Percentiles rank a stretch among this genome's conserved stretches.
Evolutionary conservation across 2,888 invertebrate species (phyloP).

Genomic region (Lasioglossum villosulum): DNA sequence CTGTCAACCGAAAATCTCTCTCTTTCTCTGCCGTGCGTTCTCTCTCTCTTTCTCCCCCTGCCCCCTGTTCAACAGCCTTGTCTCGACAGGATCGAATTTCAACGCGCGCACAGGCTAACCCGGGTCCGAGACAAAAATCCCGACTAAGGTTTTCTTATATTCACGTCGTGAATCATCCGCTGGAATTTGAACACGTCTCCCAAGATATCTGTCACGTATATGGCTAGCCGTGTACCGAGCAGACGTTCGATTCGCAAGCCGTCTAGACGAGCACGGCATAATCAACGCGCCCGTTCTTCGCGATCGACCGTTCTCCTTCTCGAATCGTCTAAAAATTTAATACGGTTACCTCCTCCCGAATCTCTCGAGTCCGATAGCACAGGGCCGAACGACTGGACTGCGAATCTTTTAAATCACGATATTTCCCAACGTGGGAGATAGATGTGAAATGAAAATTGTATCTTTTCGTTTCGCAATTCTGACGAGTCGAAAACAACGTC

Average conservation of each 20-base stretch:
- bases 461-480: too few relatives aligned
- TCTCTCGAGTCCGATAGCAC: background rate
- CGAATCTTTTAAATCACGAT: background rate
- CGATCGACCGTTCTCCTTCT: background rate
- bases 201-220: conserved; percentile 49
- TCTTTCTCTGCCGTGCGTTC: background rate
- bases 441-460: too few relatives aligned
- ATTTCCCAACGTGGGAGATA: too few relatives aligned
- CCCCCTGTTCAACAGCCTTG: background rate
- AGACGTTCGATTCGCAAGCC: conserved; percentile 39
- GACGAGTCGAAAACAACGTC: too few relatives aligned
- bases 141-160: conserved; percentile 22
- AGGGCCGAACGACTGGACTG: background rate
- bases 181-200: conserved; percentile 47
- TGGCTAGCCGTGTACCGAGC: conserved; percentile 24
- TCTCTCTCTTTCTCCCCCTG: too few relatives aligned
- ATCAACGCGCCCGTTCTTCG: conserved; percentile 41
- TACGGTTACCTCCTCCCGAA: background rate
- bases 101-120: background rate
- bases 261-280: conserved; percentile 28
- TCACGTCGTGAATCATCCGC: conserved; percentile 40
- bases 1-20: conserved; percentile 19
- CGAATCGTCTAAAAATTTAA: background rate
- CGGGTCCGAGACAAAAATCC: conserved; percentile 34
- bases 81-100: conserved; percentile 37